Base-by-base conservation (phyloP, 2,113 vertebrate species). In the Picathartes gymnocephalus region DNA sequence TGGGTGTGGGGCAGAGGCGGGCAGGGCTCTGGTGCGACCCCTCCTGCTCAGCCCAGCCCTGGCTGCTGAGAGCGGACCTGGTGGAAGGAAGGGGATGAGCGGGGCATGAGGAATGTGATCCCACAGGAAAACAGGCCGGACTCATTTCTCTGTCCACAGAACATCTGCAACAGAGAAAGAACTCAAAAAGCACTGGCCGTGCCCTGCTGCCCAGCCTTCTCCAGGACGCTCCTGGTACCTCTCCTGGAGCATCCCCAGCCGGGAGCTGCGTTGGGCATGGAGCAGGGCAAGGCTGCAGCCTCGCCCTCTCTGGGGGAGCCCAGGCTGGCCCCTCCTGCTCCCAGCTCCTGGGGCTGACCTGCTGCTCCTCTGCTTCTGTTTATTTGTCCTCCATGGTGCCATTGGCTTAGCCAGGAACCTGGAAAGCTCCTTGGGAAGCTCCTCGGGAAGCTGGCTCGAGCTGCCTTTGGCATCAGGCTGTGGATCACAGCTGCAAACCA, bases 331-430 rank as follows among this genome's bases (percentile, higher is more conserved):
- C 61, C 69, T 83, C 48, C 72, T 45, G 47, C 33, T 54, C 58
- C 39, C 7, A 5, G 2, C 4, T 50, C 82, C 60, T 9, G 15
- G 37, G 69, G 64, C 77, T 69, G 45, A 23, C 0, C 1, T 58
- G 91, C 80, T 54, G 69, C 74, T 90, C 93, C 96, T 97, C 96
- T 97, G 91, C 48, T 94, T 95, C 96, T 97, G 96, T 97, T 97
- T 97, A 93, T 97, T 97, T 97, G 94, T 95, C 97, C 95, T 96
- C 79, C 1, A 2, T 56, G 88, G 93, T 96, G 96, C 93, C 97
- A 80, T 94, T 97, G 96, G 97, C 96, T 95, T 64, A 64, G 92
- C 56, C 91, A 97, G 96, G 90, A 77, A 60, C 92, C 91, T 97
- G 97, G 92, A 94, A 96, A 97, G 97, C 94, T 87, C 90, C 48